phyloP scores from a whole-genome alignment of 1,140 invertebrate genomes.

The Pteromalus puparum region DNA sequence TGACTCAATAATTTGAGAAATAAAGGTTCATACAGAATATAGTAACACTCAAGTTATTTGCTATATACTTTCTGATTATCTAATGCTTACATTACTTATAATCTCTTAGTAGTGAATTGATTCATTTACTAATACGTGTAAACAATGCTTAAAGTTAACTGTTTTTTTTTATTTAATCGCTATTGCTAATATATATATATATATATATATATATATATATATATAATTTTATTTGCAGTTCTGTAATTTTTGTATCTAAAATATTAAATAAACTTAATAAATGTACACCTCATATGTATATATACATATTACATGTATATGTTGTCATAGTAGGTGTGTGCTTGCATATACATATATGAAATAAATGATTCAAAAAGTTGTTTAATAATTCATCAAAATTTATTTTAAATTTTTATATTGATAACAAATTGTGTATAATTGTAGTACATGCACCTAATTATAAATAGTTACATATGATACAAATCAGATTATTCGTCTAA shows the following conservation, averaged over 20 bases:
- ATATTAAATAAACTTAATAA: neutral
- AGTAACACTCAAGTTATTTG: neutral
- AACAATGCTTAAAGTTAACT: constrained; percentile 19
- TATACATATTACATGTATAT: no score
- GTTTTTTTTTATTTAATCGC: constrained; percentile 41
- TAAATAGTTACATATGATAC: neutral
- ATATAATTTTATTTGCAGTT: neutral
- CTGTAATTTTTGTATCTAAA: neutral
- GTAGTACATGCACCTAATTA: neutral
- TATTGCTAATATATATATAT: constrained; percentile 1
- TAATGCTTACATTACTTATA: neutral
- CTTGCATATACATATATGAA: no score
- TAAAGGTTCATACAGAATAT: neutral
- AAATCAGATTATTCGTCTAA: neutral
- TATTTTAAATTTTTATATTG: no score
- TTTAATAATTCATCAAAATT: no score
- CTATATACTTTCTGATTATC: no score
- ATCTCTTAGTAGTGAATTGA: neutral
- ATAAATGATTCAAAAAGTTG: no score
- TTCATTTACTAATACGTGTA: neutral
- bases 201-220: no score
- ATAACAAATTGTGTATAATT: neutral
- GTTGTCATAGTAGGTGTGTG: no score
- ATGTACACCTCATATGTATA: neutral
- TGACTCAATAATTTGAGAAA: neutral